Evolutionary conservation across 2,888 invertebrate genomes (phyloP), one percentile per base, ranked within the genome.

Genomic region (Lycia hirtaria): DNA sequence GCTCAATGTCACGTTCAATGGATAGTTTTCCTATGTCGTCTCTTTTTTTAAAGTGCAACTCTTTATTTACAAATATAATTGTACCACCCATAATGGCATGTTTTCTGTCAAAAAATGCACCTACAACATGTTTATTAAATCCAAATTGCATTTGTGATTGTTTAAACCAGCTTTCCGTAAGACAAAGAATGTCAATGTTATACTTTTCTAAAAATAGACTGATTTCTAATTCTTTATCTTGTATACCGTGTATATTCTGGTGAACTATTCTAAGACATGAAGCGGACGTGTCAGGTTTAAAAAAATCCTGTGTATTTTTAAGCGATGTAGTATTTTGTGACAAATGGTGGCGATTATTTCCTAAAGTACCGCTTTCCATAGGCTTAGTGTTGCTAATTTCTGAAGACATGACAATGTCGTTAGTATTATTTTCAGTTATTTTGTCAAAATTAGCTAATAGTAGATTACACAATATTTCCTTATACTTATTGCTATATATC

Each of bases 211-310:
- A 19, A 19, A 44, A 44, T 30, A 44, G 7, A 19, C 44, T 30
- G n/a, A 44, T 44, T 17, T 44, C 44, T 19, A 44, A 9, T 7
- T 44, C 44, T 12, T 44, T 44, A 6, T 28, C 44, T 17, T 44
- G 24, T 3, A 28, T 6, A 10, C 56, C 44, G 43, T 14, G 49
- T 45, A 60, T 17, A 1, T 45, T 55, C 44, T 40, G 59, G 20
- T 40, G 40, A 6, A 40, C 40, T 40, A 40, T 22, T 7, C 22
- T 40, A 14, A 22, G n/a, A 15, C 12, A 40, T 22, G 40, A 40
- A 9, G 22, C 7, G 22, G 22, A 15, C 12, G 40, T 7, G 12
- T 40, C 40, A 1, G 22, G 9, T 14, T 12, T 22, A 40, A 40
- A 40, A n/a, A 40, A 40, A 40, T 10, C 12, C 6, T 0, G 1